Percentiles rank a stretch among this genome's conserved stretches.
These are phyloP conservation scores for Ichneumoninae sp. DNA, from an alignment of 2,888 invertebrate genomes.

Conservation along the genomic window DNA sequence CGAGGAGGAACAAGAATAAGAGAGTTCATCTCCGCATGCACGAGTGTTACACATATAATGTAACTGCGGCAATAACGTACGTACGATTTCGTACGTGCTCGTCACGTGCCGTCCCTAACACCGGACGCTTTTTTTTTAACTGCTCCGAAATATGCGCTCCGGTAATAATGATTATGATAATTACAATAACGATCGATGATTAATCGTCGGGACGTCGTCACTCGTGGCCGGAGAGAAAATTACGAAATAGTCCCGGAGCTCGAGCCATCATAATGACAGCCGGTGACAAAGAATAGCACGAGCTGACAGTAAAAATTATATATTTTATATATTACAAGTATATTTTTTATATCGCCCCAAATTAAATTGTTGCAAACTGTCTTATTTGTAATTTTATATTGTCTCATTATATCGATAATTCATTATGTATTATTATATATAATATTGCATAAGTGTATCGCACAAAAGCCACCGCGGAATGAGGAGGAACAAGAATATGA, in stretches of 20 bases:
- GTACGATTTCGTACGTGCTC: slow-evolving; percentile 1
- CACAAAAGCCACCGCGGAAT: background rate
- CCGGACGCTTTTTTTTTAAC: background rate
- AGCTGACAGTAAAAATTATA: background rate
- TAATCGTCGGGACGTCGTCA: slow-evolving; percentile 54
- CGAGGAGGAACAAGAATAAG: slow-evolving; percentile 16
- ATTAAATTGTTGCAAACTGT: background rate
- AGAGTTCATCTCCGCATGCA: slow-evolving; percentile 17
- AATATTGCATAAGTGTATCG: slow-evolving; percentile 10
- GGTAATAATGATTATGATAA: background rate
- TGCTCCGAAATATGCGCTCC: background rate
- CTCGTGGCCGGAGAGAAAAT: background rate
- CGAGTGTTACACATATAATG: background rate
- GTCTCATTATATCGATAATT: no score
- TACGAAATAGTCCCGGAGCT: background rate
- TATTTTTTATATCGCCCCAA: no score
- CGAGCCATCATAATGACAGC: slow-evolving; percentile 19
- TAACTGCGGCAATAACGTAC: slow-evolving; percentile 19
- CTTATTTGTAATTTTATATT: background rate
- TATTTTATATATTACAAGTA: no score
- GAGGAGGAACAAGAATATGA: slow-evolving; percentile 24
- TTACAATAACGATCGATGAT: slow-evolving; percentile 53
- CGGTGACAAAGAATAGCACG: slow-evolving; percentile 34
- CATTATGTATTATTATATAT: no score
- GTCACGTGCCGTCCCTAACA: background rate